phyloP scores from a whole-genome alignment of 2,113 vertebrate genomes.

The Oplegnathus fasciatus region DNA sequence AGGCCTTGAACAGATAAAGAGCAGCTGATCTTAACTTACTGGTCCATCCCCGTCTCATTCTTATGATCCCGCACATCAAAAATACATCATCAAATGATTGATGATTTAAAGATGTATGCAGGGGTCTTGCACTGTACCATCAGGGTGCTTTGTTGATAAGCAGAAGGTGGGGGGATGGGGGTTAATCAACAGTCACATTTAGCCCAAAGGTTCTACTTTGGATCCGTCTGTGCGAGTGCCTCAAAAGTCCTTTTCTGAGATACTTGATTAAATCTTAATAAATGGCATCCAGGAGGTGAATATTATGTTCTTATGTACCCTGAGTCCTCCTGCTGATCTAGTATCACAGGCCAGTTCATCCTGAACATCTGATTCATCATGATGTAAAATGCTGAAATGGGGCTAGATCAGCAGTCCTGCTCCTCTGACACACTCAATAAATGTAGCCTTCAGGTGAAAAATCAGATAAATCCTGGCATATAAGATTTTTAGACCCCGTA shows the following conservation, averaged over 20 bases:
- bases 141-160: conserved; percentile 26
- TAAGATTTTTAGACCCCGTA: conserved; percentile 2
- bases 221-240: conserved; percentile 6
- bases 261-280: conserved; percentile 44
- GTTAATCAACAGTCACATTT: conserved; percentile 23
- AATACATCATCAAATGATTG: background rate
- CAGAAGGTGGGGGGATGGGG: conserved; percentile 5
- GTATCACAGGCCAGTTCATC: conserved; percentile 35
- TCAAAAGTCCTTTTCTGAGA: conserved; percentile 23
- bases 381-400: conserved; percentile 52
- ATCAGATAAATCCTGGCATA: conserved; percentile 37
- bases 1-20: conserved; percentile 12
- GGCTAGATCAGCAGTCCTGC: conserved; percentile 37
- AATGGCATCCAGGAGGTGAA: conserved; percentile 53
- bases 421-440: conserved; percentile 41
- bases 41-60: background rate
- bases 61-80: conserved; percentile 31
- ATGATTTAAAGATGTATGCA: conserved; percentile 22
- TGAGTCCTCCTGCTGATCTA: conserved; percentile 30
- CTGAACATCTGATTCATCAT: conserved; percentile 50
- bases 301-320: conserved; percentile 29
- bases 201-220: conserved; percentile 3
- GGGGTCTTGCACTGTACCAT: background rate
- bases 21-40: conserved; percentile 29
- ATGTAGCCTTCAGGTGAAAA: conserved; percentile 37